phyloP scores from a whole-genome alignment of 2,797 vertebrate species.

The Martes flavigula region DNA sequence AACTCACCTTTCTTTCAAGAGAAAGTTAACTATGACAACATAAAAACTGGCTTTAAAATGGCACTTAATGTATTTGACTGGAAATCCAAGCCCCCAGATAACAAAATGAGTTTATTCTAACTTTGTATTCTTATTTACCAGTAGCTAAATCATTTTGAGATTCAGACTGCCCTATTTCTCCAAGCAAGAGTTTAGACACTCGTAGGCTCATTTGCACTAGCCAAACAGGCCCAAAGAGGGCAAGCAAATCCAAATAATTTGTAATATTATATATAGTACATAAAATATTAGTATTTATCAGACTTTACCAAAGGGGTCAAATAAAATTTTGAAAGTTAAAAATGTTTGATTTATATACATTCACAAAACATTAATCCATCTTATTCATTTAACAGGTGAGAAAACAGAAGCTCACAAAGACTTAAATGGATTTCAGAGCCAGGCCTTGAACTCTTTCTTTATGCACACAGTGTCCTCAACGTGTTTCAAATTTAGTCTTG shows the following conservation, averaged over 20 bases:
- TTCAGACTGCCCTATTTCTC: neutral
- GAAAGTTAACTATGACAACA: neutral
- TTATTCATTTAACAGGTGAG: neutral
- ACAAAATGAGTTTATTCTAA: constrained; percentile 28
- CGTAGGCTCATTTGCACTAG: neutral
- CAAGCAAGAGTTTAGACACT: constrained; percentile 39
- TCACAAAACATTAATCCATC: neutral
- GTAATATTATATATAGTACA: neutral
- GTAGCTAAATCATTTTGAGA: neutral
- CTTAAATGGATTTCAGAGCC: neutral
- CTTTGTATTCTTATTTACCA: constrained; percentile 20
- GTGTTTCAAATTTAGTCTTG: neutral
- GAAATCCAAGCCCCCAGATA: constrained; percentile 29
- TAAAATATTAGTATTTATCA: neutral
- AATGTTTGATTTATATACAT: neutral
- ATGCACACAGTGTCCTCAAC: neutral
- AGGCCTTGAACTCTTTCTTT: neutral
- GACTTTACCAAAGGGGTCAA: constrained; percentile 13
- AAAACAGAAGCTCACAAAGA: neutral
- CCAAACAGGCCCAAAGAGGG: neutral
- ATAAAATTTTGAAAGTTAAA: constrained; percentile 15
- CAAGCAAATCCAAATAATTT: constrained; percentile 45
- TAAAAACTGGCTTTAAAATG: constrained; percentile 25
- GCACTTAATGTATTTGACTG: neutral
- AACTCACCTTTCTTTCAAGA: constrained; percentile 32